These are phyloP conservation scores for Cheilosia vernalis DNA, from an alignment of 2,888 invertebrate species.

Conservation along the genomic window DNA sequence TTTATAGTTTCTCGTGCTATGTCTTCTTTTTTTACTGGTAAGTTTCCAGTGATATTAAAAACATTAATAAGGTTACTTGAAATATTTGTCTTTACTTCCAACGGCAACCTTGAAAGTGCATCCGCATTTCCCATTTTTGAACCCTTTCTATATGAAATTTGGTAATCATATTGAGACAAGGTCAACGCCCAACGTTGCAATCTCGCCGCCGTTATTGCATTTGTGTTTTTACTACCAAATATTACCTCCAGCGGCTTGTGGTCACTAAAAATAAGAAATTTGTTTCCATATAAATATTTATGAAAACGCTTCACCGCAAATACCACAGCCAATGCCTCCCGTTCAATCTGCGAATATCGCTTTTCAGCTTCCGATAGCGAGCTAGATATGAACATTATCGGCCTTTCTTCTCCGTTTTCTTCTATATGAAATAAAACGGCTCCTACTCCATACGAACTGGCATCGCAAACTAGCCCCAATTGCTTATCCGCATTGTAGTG, in stretches of 20 bases:
- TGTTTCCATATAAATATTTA: constrained; percentile 45
- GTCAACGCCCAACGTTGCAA: constrained; percentile 52
- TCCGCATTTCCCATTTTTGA: constrained; percentile 36
- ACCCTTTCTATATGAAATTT: constrained; percentile 28
- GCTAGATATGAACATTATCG: constrained; percentile 24
- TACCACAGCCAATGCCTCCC: constrained; percentile 21
- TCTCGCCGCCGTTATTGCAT: constrained; percentile 22
- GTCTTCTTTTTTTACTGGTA: constrained; percentile 22
- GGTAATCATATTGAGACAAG: constrained; percentile 49
- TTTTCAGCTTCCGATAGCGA: constrained; percentile 15
- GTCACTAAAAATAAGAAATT: constrained; percentile 17
- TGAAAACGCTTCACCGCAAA: constrained; percentile 18
- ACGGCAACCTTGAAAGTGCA: constrained; percentile 52
- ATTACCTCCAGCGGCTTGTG: constrained; percentile 10
- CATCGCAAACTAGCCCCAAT: constrained; percentile 41
- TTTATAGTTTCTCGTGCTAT: constrained; percentile 21
- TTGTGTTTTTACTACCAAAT: constrained; percentile 17
- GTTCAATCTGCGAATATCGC: constrained; percentile 18
- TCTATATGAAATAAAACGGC: constrained; percentile 35
- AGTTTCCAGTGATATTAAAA: constrained; percentile 18
- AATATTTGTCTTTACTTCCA: constrained; percentile 17
- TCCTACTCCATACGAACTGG: constrained; percentile 43
- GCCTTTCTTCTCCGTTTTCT: constrained; percentile 16
- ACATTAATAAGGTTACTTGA: constrained; percentile 26
- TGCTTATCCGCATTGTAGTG: constrained; percentile 41